phyloP scores from a whole-genome alignment of 2,113 vertebrate species.

The Morone saxatilis region DNA sequence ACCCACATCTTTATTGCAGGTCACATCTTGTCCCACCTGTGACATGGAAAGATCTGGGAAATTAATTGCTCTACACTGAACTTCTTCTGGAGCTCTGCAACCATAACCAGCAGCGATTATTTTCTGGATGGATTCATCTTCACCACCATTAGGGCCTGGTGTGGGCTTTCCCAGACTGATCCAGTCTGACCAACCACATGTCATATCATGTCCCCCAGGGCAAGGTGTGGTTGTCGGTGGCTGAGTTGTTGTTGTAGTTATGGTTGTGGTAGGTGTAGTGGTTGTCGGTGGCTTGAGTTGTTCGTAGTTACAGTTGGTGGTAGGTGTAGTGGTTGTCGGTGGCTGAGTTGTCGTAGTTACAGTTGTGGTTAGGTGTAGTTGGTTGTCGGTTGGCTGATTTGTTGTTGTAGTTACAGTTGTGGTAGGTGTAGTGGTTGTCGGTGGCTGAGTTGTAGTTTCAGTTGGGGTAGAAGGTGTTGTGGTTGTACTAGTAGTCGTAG shows the following conservation, averaged over 20 bases:
- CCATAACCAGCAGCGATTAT: slow-evolving; percentile 28
- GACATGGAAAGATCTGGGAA: neutral
- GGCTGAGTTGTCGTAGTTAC: neutral
- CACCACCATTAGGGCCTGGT: slow-evolving; percentile 52
- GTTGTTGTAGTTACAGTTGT: neutral
- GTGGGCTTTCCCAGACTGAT: no score
- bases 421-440: neutral
- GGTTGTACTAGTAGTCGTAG: neutral
- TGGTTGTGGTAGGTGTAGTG: neutral
- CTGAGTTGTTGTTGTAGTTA: neutral
- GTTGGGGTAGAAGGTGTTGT: neutral
- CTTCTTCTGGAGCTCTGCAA: slow-evolving; percentile 20
- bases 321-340: neutral
- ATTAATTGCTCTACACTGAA: slow-evolving; percentile 57
- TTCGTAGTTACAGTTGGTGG: neutral
- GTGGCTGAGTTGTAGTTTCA: neutral
- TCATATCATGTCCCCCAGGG: no score
- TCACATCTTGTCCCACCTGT: slow-evolving; percentile 68
- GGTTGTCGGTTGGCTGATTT: neutral
- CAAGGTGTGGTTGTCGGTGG: neutral
- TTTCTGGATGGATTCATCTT: slow-evolving; percentile 36
- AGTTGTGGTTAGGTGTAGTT: neutral
- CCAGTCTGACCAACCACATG: no score
- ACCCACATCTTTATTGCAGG: slow-evolving; percentile 43
- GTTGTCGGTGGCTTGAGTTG: no score